Percentiles rank a stretch among this genome's conserved stretches.
These are phyloP conservation scores for Notodonta ziczac DNA, from an alignment of 2,888 invertebrate genomes.

Conservation along the genomic window DNA sequence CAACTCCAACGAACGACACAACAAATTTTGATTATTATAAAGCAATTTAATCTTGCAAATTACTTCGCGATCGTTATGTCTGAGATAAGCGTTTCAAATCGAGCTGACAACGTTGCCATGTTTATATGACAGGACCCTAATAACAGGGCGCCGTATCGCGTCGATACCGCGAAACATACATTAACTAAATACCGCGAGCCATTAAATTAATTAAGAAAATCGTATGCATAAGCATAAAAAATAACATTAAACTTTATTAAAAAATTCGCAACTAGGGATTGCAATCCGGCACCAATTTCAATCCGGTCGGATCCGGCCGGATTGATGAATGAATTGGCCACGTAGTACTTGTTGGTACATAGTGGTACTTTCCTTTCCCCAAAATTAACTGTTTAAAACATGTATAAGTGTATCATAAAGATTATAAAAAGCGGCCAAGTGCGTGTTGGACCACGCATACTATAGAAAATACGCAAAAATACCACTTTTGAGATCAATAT, in stretches of 20 bases:
- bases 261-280: too few species aligned
- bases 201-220: background rate
- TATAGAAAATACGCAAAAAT: too few species aligned
- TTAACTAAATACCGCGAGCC: background rate
- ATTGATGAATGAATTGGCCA: too few species aligned
- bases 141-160: background rate
- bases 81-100: background rate
- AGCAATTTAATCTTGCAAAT: constrained; percentile 2
- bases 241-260: background rate
- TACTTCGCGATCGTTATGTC: background rate
- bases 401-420: too few species aligned
- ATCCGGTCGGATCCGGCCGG: too few species aligned
- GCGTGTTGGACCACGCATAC: too few species aligned
- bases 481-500: too few species aligned
- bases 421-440: too few species aligned
- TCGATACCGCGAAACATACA: background rate
- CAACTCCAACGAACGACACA: background rate
- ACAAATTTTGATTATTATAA: constrained; percentile 1
- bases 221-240: background rate
- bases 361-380: too few species aligned
- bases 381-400: too few species aligned
- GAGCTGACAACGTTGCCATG: background rate
- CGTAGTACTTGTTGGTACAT: too few species aligned
- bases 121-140: background rate
- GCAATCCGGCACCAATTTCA: too few species aligned